A percentile compares a stretch with the other conserved stretches of the same genome.
Evolutionary conservation across 2,888 invertebrate species (phyloP).

Genomic region (Eupithecia exiguata): DNA sequence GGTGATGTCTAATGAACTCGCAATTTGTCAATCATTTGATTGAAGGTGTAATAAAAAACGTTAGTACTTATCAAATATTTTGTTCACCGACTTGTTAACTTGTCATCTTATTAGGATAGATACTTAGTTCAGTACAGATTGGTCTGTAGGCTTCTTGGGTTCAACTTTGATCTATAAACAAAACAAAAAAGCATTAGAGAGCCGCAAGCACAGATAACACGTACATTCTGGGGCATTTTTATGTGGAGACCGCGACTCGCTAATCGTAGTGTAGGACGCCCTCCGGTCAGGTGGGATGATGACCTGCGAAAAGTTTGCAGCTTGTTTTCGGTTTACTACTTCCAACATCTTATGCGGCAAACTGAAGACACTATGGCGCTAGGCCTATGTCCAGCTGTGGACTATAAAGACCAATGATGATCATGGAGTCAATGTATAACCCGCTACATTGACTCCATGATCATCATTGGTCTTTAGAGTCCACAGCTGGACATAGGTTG

Average conservation of each 20-base stretch:
- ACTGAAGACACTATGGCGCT: not conserved
- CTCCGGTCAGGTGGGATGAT: no score
- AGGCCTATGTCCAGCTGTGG: not conserved
- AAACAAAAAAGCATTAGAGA: not conserved
- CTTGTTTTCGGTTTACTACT: no score
- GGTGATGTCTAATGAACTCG: not conserved
- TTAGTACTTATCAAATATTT: not conserved
- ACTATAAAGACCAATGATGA: not conserved
- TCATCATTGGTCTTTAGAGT: no score
- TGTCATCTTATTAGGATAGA: not conserved
- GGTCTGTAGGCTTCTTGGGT: not conserved
- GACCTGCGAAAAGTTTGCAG: no score
- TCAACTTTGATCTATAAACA: conserved; percentile 2
- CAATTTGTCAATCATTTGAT: not conserved
- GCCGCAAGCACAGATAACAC: not conserved
- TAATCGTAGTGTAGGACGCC: not conserved
- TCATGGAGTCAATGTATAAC: not conserved
- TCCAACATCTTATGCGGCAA: not conserved
- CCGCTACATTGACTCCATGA: no score
- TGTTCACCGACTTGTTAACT: not conserved
- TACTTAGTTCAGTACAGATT: not conserved
- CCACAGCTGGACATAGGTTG: no score
- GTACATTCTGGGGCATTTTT: not conserved
- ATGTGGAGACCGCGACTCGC: not conserved
- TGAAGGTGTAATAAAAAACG: not conserved